These are phyloP conservation scores for Prionailurus viverrinus DNA, from an alignment of 2,113 vertebrate species.

Conservation along the genomic window DNA sequence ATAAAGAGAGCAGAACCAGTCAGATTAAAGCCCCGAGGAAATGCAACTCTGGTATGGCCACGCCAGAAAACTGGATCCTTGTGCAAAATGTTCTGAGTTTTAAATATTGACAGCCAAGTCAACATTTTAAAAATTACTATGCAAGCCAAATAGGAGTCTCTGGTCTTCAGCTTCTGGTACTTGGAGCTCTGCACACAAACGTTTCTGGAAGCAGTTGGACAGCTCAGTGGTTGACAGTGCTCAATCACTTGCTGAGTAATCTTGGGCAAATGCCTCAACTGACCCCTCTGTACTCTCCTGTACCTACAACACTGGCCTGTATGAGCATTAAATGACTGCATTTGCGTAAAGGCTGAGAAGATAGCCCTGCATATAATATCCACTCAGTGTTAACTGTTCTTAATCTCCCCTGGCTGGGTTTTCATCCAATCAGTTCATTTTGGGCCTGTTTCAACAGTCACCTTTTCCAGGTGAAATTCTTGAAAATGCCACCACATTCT, in stretches of 20 bases:
- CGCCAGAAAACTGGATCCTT: not conserved
- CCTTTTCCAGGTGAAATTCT: not conserved
- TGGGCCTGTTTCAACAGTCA: not conserved
- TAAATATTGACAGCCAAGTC: slow-evolving; percentile 26
- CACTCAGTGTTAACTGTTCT: not conserved
- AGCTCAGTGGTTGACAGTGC: not conserved
- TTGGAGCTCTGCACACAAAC: not conserved
- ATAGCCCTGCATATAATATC: not conserved
- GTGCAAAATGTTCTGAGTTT: slow-evolving; percentile 5
- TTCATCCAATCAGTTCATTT: not conserved
- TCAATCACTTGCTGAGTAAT: not conserved
- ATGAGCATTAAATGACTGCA: not conserved
- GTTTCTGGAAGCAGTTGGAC: not conserved
- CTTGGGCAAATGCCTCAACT: not conserved
- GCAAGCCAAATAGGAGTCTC: not conserved
- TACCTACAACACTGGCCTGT: not conserved
- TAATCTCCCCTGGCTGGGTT: not conserved
- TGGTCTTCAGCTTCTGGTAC: not conserved
- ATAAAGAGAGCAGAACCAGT: not conserved
- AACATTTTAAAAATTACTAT: not conserved
- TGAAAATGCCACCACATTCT: not conserved
- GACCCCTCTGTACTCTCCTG: not conserved
- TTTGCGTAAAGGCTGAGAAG: not conserved
- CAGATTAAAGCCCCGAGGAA: not conserved
- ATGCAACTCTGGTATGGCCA: not conserved